Percentiles rank a stretch among this genome's conserved stretches.
phyloP scores from a whole-genome alignment of 2,888 invertebrate genomes.

The Sipha maydis region DNA sequence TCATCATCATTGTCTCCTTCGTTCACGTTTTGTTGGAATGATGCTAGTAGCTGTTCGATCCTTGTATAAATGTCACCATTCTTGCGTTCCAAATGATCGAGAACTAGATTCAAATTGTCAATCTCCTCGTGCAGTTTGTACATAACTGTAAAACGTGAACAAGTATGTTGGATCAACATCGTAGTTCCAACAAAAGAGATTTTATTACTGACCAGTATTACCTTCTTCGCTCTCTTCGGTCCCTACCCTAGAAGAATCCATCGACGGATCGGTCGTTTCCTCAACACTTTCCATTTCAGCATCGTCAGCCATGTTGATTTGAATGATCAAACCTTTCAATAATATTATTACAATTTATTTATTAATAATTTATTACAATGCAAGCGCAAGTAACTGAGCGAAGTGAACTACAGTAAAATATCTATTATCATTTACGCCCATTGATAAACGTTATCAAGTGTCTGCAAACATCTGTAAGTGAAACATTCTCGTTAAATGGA shows the following conservation, averaged over 20 bases:
- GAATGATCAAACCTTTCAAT: too few relatives aligned
- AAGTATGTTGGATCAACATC: background rate
- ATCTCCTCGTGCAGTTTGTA: conserved; percentile 43
- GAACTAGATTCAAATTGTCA: conserved; percentile 48
- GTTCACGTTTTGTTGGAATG: conserved; percentile 8
- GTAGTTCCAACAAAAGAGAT: background rate
- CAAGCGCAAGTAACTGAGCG: too few relatives aligned
- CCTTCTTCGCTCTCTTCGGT: conserved; percentile 20
- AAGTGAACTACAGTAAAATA: background rate
- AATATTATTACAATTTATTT: too few relatives aligned
- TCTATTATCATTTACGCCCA: background rate
- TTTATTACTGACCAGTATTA: background rate
- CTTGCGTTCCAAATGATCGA: conserved; percentile 55
- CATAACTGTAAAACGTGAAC: background rate
- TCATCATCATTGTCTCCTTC: background rate
- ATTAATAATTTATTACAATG: too few relatives aligned
- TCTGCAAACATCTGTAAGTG: too few relatives aligned
- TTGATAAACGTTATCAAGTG: background rate
- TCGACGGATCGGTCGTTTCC: conserved; percentile 39
- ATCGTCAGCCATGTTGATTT: conserved; percentile 41
- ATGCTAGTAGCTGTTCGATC: conserved; percentile 7
- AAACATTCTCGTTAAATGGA: too few relatives aligned
- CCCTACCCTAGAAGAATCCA: background rate
- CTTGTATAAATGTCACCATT: conserved; percentile 42
- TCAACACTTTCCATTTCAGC: background rate